phyloP scores from a whole-genome alignment of 2,888 invertebrate genomes.

The Chironomus riparius region DNA sequence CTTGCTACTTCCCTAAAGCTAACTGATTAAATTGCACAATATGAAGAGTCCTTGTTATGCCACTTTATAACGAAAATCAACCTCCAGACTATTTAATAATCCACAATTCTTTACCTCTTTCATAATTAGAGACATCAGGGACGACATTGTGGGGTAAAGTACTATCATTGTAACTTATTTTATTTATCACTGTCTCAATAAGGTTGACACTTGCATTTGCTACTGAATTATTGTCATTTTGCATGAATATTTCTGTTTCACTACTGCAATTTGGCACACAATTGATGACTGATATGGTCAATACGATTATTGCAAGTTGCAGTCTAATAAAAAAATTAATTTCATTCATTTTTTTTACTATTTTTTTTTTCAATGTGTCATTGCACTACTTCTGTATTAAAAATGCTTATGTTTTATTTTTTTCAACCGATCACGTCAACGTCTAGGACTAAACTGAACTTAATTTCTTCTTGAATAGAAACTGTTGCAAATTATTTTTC shows the following conservation, averaged over 20 bases:
- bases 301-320: not conserved
- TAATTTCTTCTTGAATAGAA: not conserved
- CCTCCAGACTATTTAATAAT: too few relatives aligned
- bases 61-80: too few relatives aligned
- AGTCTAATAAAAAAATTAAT: not conserved
- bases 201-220: not conserved
- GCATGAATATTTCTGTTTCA: not conserved
- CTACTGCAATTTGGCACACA: not conserved
- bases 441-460: conserved; percentile 18
- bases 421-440: not conserved
- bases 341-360: not conserved
- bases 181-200: not conserved
- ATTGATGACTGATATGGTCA: not conserved
- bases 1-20: too few relatives aligned
- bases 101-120: conserved; percentile 6
- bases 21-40: too few relatives aligned
- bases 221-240: not conserved
- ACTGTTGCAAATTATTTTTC: not conserved
- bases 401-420: not conserved
- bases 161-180: not conserved
- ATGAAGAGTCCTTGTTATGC: too few relatives aligned
- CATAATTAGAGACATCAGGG: conserved; percentile 10
- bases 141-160: conserved; percentile 5
- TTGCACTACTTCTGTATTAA: not conserved
- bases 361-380: not conserved